Evolutionary conservation across 2,797 vertebrate genomes (phyloP).

Genomic region (Tokudaia tokunoshimensis): DNA sequence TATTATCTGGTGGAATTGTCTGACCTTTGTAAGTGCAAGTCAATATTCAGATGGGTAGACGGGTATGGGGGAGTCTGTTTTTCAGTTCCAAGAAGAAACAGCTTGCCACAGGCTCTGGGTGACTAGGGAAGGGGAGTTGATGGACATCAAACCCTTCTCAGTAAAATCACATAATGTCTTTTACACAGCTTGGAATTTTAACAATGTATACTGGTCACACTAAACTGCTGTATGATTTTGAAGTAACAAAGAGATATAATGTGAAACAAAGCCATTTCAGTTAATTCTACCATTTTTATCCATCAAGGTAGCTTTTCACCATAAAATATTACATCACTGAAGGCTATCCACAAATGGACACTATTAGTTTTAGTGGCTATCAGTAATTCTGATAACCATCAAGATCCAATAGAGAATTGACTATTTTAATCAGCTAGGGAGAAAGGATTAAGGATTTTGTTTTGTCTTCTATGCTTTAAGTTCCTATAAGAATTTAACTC

Average conservation of each 20-base stretch:
- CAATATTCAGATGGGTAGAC: slow-evolving; percentile 84
- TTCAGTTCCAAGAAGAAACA: slow-evolving; percentile 77
- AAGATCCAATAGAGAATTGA: neutral
- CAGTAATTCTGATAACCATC: neutral
- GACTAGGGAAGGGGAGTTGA: slow-evolving; percentile 78
- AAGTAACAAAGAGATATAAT: slow-evolving; percentile 72
- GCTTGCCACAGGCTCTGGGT: slow-evolving; percentile 83
- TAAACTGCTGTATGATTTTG: slow-evolving; percentile 79
- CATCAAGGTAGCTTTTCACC: neutral
- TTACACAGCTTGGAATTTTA: slow-evolving; percentile 80
- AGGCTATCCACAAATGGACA: slow-evolving; percentile 50
- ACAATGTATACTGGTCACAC: slow-evolving; percentile 60
- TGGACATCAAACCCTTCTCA: slow-evolving; percentile 83
- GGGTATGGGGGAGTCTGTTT: slow-evolving; percentile 80
- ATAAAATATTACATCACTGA: slow-evolving; percentile 31
- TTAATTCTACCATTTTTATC: slow-evolving; percentile 37
- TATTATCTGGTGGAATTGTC: slow-evolving; percentile 82
- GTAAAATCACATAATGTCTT: slow-evolving; percentile 83
- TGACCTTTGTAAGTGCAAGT: slow-evolving; percentile 87
- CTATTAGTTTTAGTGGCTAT: slow-evolving; percentile 70
- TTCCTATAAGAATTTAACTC: slow-evolving; percentile 30
- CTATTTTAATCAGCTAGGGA: slow-evolving; percentile 60
- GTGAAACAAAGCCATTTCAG: slow-evolving; percentile 54
- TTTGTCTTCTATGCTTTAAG: neutral
- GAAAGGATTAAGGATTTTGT: neutral